A percentile compares a stretch with the other conserved stretches of the same genome.
These are phyloP conservation scores for Psittacula cyanocephala DNA, from an alignment of 2,113 vertebrate genomes.

Conservation along the genomic window DNA sequence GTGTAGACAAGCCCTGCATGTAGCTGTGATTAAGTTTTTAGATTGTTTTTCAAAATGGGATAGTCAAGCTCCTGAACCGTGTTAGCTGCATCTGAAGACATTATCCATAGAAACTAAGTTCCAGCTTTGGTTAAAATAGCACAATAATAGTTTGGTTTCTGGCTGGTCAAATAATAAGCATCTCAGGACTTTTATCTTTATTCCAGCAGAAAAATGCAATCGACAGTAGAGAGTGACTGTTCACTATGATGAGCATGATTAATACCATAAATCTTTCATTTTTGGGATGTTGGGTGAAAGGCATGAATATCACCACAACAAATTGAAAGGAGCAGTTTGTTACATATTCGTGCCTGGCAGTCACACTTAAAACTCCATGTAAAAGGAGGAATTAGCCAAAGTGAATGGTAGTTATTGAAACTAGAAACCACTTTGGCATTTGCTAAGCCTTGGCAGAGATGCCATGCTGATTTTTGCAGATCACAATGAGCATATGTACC, in stretches of 20 bases:
- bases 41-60: slow-evolving; percentile 34
- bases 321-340: slow-evolving; percentile 48
- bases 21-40: slow-evolving; percentile 28
- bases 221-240: slow-evolving; percentile 27
- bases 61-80: background rate
- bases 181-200: slow-evolving; percentile 35
- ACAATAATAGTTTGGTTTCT: slow-evolving; percentile 31
- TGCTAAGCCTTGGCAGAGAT: slow-evolving; percentile 33
- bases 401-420: background rate
- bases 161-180: slow-evolving; percentile 29
- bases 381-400: background rate
- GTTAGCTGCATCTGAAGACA: background rate
- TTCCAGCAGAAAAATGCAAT: slow-evolving; percentile 46
- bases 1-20: background rate
- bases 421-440: background rate
- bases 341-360: background rate
- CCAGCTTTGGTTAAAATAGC: slow-evolving; percentile 33
- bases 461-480: slow-evolving; percentile 22
- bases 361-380: background rate
- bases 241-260: slow-evolving; percentile 46
- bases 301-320: background rate
- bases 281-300: slow-evolving; percentile 21
- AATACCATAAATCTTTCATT: slow-evolving; percentile 49
- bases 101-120: slow-evolving; percentile 51
- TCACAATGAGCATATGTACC: slow-evolving; percentile 46